A percentile compares a stretch with the other conserved stretches of the same genome.
Conservation (phyloP, 2,113 vertebrate species). For the Uria aalge region DNA sequence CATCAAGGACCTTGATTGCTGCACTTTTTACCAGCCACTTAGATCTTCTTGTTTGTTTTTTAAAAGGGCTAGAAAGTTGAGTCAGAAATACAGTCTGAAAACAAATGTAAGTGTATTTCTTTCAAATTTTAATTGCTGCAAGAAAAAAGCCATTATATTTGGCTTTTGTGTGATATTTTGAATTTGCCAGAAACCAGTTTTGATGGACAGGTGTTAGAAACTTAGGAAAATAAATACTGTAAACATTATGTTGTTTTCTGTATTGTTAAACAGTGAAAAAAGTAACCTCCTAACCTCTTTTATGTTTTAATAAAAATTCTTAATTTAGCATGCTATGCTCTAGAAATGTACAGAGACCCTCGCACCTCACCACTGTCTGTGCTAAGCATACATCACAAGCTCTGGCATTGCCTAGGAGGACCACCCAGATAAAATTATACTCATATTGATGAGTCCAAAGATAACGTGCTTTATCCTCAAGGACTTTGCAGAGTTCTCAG, state of each 20-base stretch:
- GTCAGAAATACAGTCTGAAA: neutral
- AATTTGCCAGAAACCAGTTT: neutral
- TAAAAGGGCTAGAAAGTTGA: neutral
- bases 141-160: neutral
- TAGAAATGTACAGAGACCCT: neutral
- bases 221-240: neutral
- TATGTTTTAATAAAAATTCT: neutral
- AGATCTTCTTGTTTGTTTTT: neutral
- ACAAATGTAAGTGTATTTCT: neutral
- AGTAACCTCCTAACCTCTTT: neutral
- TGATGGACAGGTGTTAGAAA: neutral
- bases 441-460: neutral
- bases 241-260: neutral
- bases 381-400: accelerated
- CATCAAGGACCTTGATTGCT: neutral
- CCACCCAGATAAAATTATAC: neutral
- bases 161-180: neutral
- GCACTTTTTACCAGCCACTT: neutral
- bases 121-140: neutral
- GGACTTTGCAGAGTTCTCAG: neutral
- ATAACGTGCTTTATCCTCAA: neutral
- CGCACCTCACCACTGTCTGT: neutral
- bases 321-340: neutral
- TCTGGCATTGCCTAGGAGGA: neutral
- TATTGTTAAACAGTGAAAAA: neutral